A percentile compares a stretch with the other conserved stretches of the same genome.
Evolutionary conservation across 2,797 vertebrate species (phyloP).

Genomic region (Micropoecilia bifurca): DNA sequence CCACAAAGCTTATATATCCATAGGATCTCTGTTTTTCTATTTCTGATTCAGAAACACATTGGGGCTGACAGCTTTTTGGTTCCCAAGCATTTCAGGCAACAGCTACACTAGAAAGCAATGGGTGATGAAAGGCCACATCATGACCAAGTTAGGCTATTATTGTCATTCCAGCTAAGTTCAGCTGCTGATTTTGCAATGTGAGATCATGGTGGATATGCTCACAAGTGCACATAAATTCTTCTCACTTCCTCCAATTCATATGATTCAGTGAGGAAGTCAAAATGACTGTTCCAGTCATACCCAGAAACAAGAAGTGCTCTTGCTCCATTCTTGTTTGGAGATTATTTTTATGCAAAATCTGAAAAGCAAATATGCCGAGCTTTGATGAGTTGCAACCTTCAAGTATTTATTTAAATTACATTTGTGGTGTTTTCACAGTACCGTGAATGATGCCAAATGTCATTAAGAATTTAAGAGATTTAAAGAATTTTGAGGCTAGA

Average conservation of each 20-base stretch:
- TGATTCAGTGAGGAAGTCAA: constrained; percentile 25
- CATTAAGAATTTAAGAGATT: not conserved
- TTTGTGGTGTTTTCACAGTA: too few relatives aligned
- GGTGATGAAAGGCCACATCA: constrained; percentile 7
- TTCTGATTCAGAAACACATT: constrained; percentile 25
- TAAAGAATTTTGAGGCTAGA: not conserved
- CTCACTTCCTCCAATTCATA: constrained; percentile 54
- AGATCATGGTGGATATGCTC: constrained; percentile 44
- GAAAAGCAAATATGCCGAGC: not conserved
- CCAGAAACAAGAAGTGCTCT: constrained; percentile 21
- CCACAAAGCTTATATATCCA: constrained; percentile 1
- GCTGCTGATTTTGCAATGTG: constrained; percentile 26
- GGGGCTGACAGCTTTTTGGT: constrained; percentile 1
- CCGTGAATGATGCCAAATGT: not conserved
- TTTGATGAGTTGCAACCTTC: not conserved
- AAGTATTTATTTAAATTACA: not conserved
- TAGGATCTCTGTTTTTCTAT: constrained; percentile 8
- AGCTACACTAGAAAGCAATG: constrained; percentile 13
- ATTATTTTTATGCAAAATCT: not conserved
- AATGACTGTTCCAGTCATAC: constrained; percentile 15
- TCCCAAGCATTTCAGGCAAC: constrained; percentile 7
- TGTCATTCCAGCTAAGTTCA: constrained; percentile 4
- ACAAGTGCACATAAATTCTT: constrained; percentile 38
- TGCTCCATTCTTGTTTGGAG: not conserved
- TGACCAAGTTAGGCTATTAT: not conserved